Conservation (phyloP, 2,888 invertebrate genomes). For the Orthonychiurus folsomi region DNA sequence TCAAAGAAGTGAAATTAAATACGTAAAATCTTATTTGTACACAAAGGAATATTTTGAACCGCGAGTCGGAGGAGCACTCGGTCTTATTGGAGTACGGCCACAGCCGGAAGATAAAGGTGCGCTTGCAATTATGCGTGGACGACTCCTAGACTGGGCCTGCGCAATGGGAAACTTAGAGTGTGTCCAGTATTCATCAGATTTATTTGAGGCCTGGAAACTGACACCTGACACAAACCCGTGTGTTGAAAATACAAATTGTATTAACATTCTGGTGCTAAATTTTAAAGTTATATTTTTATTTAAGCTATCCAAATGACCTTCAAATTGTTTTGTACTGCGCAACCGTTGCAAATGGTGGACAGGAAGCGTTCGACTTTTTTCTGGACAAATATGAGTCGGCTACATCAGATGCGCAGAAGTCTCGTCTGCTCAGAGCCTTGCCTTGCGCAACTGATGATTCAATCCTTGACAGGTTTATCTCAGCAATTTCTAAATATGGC, state of each 20-base stretch:
- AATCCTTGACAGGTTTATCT: slow-evolving; percentile 4
- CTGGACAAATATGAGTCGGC: not conserved
- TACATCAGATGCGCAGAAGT: not conserved
- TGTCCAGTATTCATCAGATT: slow-evolving; percentile 14
- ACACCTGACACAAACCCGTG: not conserved
- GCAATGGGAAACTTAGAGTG: slow-evolving; percentile 15
- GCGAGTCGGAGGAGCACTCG: slow-evolving; percentile 16
- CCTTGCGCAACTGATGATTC: not conserved
- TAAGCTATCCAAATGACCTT: slow-evolving; percentile 2
- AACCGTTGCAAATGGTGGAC: not conserved
- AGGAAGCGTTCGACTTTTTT: not conserved
- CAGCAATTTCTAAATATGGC: no score
- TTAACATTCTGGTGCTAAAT: no score
- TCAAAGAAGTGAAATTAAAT: not conserved
- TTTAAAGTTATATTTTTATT: no score
- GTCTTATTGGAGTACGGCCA: slow-evolving; percentile 21
- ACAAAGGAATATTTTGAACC: slow-evolving; percentile 18
- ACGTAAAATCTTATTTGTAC: not conserved
- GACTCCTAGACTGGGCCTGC: slow-evolving; percentile 29
- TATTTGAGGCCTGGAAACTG: slow-evolving; percentile 19
- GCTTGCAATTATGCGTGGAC: slow-evolving; percentile 19
- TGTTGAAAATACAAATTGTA: not conserved
- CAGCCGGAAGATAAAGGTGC: slow-evolving; percentile 8
- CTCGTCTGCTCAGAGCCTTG: not conserved
- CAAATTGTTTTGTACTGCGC: slow-evolving; percentile 4